Conservation (phyloP, 1,140 invertebrate genomes). For the Campoletis sonorensis region DNA sequence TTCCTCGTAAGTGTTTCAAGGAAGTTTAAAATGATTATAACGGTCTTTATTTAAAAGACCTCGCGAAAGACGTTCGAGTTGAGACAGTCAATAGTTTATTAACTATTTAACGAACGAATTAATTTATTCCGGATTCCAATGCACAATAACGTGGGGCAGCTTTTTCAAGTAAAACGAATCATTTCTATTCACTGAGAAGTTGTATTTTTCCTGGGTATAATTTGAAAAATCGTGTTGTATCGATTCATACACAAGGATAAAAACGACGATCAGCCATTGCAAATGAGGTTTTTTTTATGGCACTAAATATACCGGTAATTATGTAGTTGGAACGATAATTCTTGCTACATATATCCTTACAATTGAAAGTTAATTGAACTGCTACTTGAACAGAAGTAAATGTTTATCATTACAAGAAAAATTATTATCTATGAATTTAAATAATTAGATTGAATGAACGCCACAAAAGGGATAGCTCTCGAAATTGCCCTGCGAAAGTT, state of each 20-base stretch:
- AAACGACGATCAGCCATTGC: neutral
- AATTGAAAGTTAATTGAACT: neutral
- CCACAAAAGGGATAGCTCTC: neutral
- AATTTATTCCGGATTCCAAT: no score
- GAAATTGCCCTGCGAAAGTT: conserved; percentile 7
- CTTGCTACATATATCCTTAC: neutral
- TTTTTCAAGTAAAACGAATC: no score
- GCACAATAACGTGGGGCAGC: no score
- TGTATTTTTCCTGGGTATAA: no score
- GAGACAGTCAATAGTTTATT: no score
- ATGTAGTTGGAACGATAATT: neutral
- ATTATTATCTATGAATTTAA: neutral
- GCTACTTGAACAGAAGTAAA: neutral
- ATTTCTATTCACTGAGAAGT: no score
- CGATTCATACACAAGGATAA: neutral
- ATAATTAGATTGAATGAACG: conserved; percentile 2
- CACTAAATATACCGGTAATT: neutral
- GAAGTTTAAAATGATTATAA: neutral
- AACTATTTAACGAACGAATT: no score
- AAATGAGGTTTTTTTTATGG: no score
- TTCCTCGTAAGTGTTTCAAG: neutral
- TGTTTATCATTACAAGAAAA: neutral
- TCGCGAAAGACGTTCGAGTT: no score
- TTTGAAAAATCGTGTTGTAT: no score
- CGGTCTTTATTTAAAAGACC: no score